Conservation (phyloP, 2,797 vertebrate genomes). For the Babyrousa celebensis region DNA sequence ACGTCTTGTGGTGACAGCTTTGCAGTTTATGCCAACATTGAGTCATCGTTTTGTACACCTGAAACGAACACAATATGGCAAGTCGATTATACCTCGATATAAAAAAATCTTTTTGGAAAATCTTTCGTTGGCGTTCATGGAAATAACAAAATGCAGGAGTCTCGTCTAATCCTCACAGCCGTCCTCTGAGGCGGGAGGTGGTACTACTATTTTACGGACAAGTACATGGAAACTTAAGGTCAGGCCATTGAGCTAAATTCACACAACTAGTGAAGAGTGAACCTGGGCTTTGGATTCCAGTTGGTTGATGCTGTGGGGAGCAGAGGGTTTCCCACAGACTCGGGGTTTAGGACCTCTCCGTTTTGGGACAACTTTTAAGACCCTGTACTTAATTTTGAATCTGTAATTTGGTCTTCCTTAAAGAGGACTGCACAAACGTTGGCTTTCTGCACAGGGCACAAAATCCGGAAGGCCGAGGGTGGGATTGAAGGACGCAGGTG, state of each 20-base stretch:
- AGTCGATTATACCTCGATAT: background rate
- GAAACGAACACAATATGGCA: background rate
- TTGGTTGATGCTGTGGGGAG: background rate
- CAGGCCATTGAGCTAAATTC: background rate
- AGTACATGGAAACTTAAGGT: slow-evolving; percentile 11
- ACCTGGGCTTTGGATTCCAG: background rate
- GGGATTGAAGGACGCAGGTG: background rate
- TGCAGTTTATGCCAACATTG: too few species aligned
- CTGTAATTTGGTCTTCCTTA: background rate
- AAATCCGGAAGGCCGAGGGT: background rate
- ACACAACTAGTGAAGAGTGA: background rate
- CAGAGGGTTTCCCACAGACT: background rate
- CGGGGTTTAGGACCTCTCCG: background rate
- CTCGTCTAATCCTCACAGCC: background rate
- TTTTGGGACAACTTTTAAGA: background rate
- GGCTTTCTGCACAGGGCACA: background rate
- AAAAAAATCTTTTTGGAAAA: background rate
- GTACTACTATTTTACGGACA: background rate
- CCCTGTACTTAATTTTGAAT: background rate
- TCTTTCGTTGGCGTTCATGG: background rate
- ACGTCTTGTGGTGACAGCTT: background rate
- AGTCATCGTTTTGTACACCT: background rate
- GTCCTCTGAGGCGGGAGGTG: background rate
- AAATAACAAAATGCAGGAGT: background rate
- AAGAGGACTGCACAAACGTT: background rate